Base-by-base conservation (phyloP, 2,797 vertebrate genomes). In the Chloroceryle amazona region DNA sequence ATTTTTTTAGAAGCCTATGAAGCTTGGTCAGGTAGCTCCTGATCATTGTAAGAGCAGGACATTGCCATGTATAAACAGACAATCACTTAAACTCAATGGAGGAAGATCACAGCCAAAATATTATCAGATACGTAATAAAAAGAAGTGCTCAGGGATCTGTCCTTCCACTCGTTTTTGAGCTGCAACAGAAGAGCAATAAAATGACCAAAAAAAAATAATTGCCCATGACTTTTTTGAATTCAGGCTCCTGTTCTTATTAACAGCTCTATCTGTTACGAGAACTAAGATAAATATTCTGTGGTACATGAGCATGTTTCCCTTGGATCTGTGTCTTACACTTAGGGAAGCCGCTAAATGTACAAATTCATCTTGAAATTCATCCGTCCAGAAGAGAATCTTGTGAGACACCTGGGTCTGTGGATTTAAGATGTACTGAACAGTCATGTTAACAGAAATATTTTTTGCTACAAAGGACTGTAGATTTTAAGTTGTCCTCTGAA, bases 291-390 rank as follows among this genome's bases (percentile, higher is more conserved):
- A 47, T 87, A 31, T 14, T 79, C 28, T 42, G 0, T 17, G 13
- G 23, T 51, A 22, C 11, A 6, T 73, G 6, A 37, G 17, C 0
- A 0, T 58, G 19, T 63, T 76, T 73, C 35, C 4, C 3, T 33
- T 74, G 73, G 21, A 44, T 70, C 31, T 60, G 35, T 60, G 10
- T 35, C 37, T 76, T 71, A 17, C 10, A 14, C 22, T 81, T 72
- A 46, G 54, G 23, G 47, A 57, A 31, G 51, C 61, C 54, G 49
- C 20, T 51, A 52, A 39, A 63, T 28, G 8, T 67, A 11, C n/a
- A 21, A 26, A 28, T 68, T 72, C 8, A 16, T 58, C 49, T 62
- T 51, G n/a, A n/a, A 11, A 39, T 39, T 39, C 31, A 3, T 51
- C 35, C 49, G 41, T 49, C n/a, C 35, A 39, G 46, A 41, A 75